These are phyloP conservation scores for human DNA, from an alignment of 2,113 vertebrate genomes.

Conservation along the genomic window DNA sequence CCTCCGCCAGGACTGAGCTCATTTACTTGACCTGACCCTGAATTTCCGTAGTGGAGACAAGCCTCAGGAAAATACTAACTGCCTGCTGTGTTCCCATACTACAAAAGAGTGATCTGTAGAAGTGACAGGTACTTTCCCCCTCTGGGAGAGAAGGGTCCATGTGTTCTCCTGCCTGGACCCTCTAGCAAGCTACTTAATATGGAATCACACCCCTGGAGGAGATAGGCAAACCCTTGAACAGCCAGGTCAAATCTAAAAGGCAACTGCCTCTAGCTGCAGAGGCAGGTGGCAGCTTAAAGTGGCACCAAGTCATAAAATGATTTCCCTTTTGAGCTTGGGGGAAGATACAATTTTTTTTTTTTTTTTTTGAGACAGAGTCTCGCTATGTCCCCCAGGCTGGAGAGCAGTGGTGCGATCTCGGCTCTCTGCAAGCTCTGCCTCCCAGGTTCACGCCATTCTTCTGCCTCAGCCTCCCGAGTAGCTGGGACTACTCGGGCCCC, in stretches of 20 bases:
- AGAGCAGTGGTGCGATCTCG: too few relatives aligned
- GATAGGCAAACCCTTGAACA: not conserved
- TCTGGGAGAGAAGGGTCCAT: not conserved
- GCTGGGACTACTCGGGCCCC: too few relatives aligned
- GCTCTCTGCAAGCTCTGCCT: too few relatives aligned
- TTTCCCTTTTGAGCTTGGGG: not conserved
- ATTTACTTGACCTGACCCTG: not conserved
- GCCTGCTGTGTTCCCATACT: not conserved
- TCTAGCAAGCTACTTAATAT: slow-evolving; percentile 23
- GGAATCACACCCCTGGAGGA: not conserved
- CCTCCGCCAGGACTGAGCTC: not conserved
- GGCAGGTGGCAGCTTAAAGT: not conserved
- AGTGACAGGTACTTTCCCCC: slow-evolving; percentile 28
- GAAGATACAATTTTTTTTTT: too few relatives aligned
- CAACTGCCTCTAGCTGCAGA: slow-evolving; percentile 37
- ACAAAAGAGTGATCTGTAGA: slow-evolving; percentile 10
- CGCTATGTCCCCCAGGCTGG: too few relatives aligned
- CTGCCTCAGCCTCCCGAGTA: too few relatives aligned
- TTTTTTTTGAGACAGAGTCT: too few relatives aligned
- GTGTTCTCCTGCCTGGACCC: not conserved
- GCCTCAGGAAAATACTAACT: not conserved
- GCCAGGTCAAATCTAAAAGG: slow-evolving; percentile 18
- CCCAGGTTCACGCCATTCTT: too few relatives aligned
- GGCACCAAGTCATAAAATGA: not conserved
- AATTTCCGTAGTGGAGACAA: not conserved